phyloP scores from a whole-genome alignment of 2,113 vertebrate genomes.

The Spilogale gracilis region DNA sequence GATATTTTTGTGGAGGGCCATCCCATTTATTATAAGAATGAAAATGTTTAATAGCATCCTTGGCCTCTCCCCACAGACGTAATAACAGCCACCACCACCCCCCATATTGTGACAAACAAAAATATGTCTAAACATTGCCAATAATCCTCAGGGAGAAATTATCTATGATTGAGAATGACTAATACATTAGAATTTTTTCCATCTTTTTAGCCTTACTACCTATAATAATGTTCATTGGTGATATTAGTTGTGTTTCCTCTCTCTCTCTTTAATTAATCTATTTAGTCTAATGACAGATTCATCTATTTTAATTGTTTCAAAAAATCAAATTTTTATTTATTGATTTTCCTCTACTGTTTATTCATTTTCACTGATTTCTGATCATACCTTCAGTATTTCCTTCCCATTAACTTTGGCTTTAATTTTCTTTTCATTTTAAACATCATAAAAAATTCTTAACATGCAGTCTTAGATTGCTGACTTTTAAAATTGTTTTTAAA shows the following conservation, averaged over 20 bases:
- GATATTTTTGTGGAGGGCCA: neutral
- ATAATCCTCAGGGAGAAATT: neutral
- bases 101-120: neutral
- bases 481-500: neutral
- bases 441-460: neutral
- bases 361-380: neutral
- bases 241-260: neutral
- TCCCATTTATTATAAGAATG: neutral
- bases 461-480: neutral
- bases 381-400: neutral
- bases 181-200: neutral
- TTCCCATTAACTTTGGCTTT: neutral
- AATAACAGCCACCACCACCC: neutral
- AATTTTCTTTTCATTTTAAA: neutral
- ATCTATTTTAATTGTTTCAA: neutral
- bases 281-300: neutral
- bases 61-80: neutral
- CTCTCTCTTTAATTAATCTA: neutral
- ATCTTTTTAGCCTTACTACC: neutral
- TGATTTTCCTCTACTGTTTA: neutral
- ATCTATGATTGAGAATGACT: neutral
- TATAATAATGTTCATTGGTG: neutral
- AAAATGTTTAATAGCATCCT: neutral
- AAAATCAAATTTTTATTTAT: neutral
- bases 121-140: neutral